phyloP scores from a whole-genome alignment of 2,797 vertebrate species.

The Labeo calbasu region DNA sequence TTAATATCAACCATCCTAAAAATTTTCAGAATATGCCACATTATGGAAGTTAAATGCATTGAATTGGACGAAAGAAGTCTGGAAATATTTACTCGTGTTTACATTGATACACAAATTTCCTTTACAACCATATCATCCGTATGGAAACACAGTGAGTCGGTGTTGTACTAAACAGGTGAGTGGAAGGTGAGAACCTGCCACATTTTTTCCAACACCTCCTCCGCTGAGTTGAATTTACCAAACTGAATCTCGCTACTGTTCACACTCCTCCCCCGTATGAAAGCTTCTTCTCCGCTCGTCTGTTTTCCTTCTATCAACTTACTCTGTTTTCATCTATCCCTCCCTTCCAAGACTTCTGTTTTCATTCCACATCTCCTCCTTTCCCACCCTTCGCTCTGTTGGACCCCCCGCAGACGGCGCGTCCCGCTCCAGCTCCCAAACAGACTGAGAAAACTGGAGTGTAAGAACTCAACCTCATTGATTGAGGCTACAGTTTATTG shows the following conservation, averaged over 20 bases:
- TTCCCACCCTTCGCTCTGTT: slow-evolving; percentile 19
- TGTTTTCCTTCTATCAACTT: slow-evolving; percentile 32
- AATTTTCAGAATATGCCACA: neutral
- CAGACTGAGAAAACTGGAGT: slow-evolving; percentile 27
- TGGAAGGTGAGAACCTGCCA: slow-evolving; percentile 27
- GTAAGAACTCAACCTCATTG: slow-evolving; percentile 20
- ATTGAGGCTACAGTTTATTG: slow-evolving; percentile 15
- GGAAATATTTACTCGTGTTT: neutral
- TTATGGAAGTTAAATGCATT: neutral
- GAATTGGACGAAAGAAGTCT: neutral
- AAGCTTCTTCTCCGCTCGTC: slow-evolving; percentile 36
- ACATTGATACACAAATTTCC: neutral
- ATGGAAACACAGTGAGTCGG: neutral
- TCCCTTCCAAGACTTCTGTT: slow-evolving; percentile 15
- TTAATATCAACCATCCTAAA: neutral
- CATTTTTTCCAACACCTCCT: slow-evolving; percentile 31
- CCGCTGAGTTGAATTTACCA: slow-evolving; percentile 13
- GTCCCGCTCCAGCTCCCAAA: slow-evolving; percentile 34
- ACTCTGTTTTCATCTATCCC: slow-evolving; percentile 11
- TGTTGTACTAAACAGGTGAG: slow-evolving; percentile 28
- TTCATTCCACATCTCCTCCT: slow-evolving; percentile 21
- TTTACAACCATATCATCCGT: neutral
- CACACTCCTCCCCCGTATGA: slow-evolving; percentile 29
- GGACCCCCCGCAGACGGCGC: neutral
- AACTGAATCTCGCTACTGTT: slow-evolving; percentile 2